A percentile compares a stretch with the other conserved stretches of the same genome.
Conservation (phyloP, 2,888 invertebrate species). For the Buathra laborator region DNA sequence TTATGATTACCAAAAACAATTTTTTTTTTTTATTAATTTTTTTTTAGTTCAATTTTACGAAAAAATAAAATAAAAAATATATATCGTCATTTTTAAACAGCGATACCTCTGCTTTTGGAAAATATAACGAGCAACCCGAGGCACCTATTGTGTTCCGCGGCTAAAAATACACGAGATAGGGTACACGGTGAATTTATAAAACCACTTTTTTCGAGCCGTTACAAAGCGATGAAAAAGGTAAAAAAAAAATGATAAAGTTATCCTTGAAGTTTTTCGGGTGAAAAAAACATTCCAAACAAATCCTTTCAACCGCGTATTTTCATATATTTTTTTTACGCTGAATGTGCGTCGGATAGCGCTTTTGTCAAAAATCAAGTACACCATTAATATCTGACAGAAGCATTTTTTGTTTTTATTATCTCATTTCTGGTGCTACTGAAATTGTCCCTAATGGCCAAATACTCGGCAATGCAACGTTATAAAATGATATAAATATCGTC, state of each 20-base stretch:
- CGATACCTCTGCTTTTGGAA: not conserved
- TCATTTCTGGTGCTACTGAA: too few relatives aligned
- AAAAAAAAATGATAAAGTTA: not conserved
- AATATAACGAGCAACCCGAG: not conserved
- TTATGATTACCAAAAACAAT: not conserved
- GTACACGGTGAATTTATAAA: not conserved
- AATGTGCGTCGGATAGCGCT: too few relatives aligned
- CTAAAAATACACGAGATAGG: not conserved
- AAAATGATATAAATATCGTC: not conserved
- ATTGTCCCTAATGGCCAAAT: too few relatives aligned
- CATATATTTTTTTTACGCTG: too few relatives aligned
- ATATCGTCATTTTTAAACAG: not conserved
- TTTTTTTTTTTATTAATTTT: not conserved
- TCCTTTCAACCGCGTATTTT: too few relatives aligned
- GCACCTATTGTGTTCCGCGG: not conserved
- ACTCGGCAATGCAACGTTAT: not conserved
- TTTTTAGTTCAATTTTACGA: not conserved
- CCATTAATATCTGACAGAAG: too few relatives aligned
- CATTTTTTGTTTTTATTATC: too few relatives aligned
- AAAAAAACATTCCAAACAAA: too few relatives aligned
- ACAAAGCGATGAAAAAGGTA: not conserved
- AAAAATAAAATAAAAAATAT: not conserved
- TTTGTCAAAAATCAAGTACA: too few relatives aligned
- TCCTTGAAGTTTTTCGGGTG: too few relatives aligned
- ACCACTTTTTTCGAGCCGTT: not conserved